Evolutionary conservation across 2,888 invertebrate species (phyloP), one percentile per base, ranked within the genome.

Genomic region (Ophion ellenae): DNA sequence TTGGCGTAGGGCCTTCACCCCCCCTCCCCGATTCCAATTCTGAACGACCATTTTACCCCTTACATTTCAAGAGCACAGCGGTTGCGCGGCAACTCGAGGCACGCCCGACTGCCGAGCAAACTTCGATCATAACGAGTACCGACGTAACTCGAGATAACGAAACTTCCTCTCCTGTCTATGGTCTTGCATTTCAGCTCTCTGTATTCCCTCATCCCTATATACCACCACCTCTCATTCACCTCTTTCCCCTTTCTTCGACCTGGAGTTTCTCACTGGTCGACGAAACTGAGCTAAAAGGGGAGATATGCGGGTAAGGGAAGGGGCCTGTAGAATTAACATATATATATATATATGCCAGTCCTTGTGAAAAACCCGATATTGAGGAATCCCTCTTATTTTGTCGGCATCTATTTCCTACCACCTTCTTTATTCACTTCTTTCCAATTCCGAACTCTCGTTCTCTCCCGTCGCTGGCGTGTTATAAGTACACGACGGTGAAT

Each of bases 71-170:
- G 83, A 83, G 81, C 80, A 85, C 85, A 83, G 82, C 86, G 81
- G 77, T 85, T 85, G 77, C 81, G 77, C 73, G 85, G 75, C 83
- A 85, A 85, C 83, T 80, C 69, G 36, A 75, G 74, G 70, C 83
- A 79, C 69, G 78, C 83, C 78, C 76, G 81, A 81, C 81, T 75
- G 66, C 81, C 79, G 79, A 71, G 89, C 87, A 87, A 89, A 87
- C 90, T 89, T 88, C 85, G 83, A 84, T 88, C 91, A 92, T 91
- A 92, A 91, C 91, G 90, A 90, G 89, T 90, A 89, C 88, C 87
- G 89, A 91, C 90, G 89, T 89, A 88, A 89, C 88, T 89, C 86
- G 85, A 91, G 91, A 92, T 92, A 92, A 92, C 90, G 87, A 89
- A 89, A 90, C 89, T 86, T 89, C 87, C 70, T 81, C 78, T 79